Conservation (phyloP, 1,140 invertebrate species). For the Lepidurus couesii region DNA sequence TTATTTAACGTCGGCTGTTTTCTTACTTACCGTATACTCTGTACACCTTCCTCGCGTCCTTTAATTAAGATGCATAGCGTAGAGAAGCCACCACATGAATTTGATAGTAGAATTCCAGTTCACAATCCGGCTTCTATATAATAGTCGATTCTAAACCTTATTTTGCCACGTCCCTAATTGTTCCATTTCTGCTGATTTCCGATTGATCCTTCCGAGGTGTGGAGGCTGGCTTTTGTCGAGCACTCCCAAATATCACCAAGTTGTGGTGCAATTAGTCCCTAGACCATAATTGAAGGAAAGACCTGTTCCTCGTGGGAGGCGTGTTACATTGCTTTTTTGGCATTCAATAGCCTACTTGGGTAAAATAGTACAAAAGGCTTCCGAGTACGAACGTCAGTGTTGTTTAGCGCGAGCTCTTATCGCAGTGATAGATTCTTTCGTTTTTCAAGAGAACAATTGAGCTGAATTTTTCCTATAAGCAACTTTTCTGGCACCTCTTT, state of each 20-base stretch:
- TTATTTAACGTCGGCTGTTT: slow-evolving; percentile 8
- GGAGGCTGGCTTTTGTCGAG: background rate
- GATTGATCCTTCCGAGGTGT: background rate
- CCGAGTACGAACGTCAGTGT: background rate
- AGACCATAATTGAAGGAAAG: slow-evolving; percentile 3
- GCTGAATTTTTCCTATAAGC: background rate
- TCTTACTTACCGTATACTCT: slow-evolving; percentile 5
- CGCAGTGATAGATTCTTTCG: background rate
- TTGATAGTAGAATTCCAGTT: background rate
- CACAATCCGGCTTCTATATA: background rate
- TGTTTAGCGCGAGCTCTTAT: background rate
- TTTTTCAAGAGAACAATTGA: background rate
- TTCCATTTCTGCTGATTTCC: background rate
- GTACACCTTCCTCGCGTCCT: background rate
- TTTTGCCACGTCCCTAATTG: background rate
- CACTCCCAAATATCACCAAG: background rate
- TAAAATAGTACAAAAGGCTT: background rate
- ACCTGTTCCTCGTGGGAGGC: slow-evolving; percentile 6
- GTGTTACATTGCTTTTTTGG: background rate
- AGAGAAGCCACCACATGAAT: background rate
- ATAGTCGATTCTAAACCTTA: background rate
- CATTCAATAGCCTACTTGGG: background rate
- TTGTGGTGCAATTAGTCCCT: slow-evolving; percentile 7
- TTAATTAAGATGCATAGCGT: background rate
- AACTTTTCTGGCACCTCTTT: background rate